Base-by-base conservation (phyloP, 2,888 invertebrate species). In the Cotesia congregata region DNA sequence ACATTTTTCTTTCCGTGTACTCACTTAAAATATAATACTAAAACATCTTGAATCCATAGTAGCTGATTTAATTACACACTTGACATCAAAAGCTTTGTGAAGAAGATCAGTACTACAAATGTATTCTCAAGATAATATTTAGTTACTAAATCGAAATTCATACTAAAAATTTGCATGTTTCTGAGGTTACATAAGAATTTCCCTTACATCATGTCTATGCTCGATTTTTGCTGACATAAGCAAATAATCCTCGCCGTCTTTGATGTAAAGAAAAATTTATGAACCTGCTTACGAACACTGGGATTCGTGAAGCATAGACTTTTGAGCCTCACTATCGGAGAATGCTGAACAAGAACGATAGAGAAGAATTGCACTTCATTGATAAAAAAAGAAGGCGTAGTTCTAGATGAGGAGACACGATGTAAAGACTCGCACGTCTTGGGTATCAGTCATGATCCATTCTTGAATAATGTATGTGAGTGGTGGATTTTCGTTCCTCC, bases 391-490 rank as follows among this genome's bases (percentile, higher is more conserved):
- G 41, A 67, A n/a, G 67, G 67, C 59, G 20, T 40, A 41, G 12
- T 59, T 76, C 39, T 20, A 76, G 71, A 65, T 39, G 61, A 50
- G 12, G 40, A 65, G 71, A 75, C 64, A 38, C n/a, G 38, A 67
- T 64, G 64, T 39, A 73, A 73, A 73, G 64, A 77, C 67, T 67
- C 82, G 83, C 87, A 88, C 88, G 88, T 87, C 83, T 82, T 38
- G 77, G 79, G 84, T 85, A 88, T 88, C 87, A 85, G 85, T 88
- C 87, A 87, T 85, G 85, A 86, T 85, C 82, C 83, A 60, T 73
- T 81, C 83, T 50, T 87, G 88, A 88, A 88, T 88, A 88, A 88
- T 88, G 85, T 85, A 88, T 86, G 82, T 81, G 81, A 80, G 80
- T 76, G 79, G 78, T 61, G 80, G 75, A 83, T 81, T 79, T 77